Evolutionary conservation across 2,888 invertebrate species (phyloP).

Genomic region (Tillus elongatus): DNA sequence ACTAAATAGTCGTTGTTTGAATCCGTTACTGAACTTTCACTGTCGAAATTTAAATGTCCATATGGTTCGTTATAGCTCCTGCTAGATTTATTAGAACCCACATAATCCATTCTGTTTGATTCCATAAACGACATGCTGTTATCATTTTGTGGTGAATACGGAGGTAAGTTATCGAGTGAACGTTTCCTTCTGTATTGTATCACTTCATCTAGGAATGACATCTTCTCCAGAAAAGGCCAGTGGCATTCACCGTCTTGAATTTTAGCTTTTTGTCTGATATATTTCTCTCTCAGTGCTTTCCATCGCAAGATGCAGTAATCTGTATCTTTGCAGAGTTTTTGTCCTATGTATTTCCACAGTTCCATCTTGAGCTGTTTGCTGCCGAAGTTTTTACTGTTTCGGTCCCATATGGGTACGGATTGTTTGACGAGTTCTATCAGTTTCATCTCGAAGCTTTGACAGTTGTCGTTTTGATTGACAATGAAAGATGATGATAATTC

Average conservation of each 20-base stretch:
- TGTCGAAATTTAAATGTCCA: background rate
- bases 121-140: background rate
- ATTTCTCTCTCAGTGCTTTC: constrained; percentile 33
- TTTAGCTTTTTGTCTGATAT: constrained; percentile 30
- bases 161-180: constrained; percentile 4
- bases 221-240: constrained; percentile 30
- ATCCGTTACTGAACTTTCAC: constrained; percentile 19
- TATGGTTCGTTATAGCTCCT: constrained; percentile 18
- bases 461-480: constrained; percentile 4
- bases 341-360: constrained; percentile 27
- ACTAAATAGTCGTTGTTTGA: constrained; percentile 22
- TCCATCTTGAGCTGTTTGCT: constrained; percentile 28
- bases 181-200: constrained; percentile 29
- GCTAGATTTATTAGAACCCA: constrained; percentile 13
- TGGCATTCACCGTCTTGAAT: constrained; percentile 28
- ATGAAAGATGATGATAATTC: constrained; percentile 5
- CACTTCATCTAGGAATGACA: constrained; percentile 30
- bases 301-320: constrained; percentile 29
- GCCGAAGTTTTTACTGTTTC: constrained; percentile 28
- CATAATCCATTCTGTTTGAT: background rate
- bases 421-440: constrained; percentile 27
- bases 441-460: constrained; percentile 23
- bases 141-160: background rate
- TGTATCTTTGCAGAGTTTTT: constrained; percentile 24
- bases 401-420: constrained; percentile 31